These are phyloP conservation scores for Embiotoca jacksoni DNA, from an alignment of 2,113 vertebrate species.

Conservation along the genomic window DNA sequence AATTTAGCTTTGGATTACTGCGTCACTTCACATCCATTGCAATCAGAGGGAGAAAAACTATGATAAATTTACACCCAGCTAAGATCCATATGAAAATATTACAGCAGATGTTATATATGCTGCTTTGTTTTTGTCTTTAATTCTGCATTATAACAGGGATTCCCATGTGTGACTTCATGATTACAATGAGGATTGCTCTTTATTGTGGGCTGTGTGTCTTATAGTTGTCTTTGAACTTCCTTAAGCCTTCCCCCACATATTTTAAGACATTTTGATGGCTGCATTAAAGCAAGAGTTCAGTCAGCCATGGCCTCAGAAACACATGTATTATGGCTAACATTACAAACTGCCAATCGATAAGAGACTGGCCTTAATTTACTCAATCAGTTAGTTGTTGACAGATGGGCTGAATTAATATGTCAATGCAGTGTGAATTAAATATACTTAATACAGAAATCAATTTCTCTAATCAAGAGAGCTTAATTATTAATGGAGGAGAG, in stretches of 20 bases:
- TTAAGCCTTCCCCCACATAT: not conserved
- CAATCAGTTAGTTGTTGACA: conserved; percentile 64
- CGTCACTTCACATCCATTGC: conserved; percentile 30
- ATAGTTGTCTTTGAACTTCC: not conserved
- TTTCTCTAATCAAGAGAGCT: conserved; percentile 61
- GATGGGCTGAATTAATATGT: conserved; percentile 63
- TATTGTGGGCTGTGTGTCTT: not conserved
- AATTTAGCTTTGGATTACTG: conserved; percentile 35
- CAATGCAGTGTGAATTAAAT: conserved; percentile 50
- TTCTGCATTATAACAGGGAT: not conserved
- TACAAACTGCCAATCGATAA: conserved; percentile 67
- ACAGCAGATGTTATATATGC: not conserved
- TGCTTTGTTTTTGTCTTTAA: not conserved
- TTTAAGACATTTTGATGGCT: not conserved
- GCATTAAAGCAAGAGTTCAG: not conserved
- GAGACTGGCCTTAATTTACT: conserved; percentile 58
- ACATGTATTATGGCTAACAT: conserved; percentile 44
- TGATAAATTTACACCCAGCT: not conserved
- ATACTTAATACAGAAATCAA: conserved; percentile 59
- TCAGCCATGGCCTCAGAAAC: conserved; percentile 28
- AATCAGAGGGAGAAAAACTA: conserved; percentile 12
- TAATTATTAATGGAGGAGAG: conserved; percentile 67
- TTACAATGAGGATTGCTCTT: not conserved
- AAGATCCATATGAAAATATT: not conserved
- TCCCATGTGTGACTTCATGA: not conserved